Evolutionary conservation across 2,888 invertebrate genomes (phyloP), one percentile per base, ranked within the genome.

Genomic region (Dysmachus trigonus): DNA sequence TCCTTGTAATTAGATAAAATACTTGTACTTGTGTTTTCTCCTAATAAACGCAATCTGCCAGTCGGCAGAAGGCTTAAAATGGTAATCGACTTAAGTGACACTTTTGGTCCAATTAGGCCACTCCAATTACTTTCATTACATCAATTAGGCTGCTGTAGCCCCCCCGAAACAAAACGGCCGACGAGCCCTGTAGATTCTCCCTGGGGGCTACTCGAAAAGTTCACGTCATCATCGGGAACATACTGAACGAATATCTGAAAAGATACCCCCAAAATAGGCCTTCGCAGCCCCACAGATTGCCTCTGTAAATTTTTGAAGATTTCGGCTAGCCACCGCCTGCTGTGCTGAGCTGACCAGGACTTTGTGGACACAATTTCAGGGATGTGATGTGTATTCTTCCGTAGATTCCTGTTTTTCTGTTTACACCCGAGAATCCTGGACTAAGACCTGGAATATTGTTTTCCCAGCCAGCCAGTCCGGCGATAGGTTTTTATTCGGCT

Each of bases 31-130:
- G 71, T 82, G 53, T 82, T 62, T 35, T 71, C 33, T 53, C 82
- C 35, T 22, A 82, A 82, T 82, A 71, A 62, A 82, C 31, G 62
- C 31, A 53, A 82, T 82, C 82, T 71, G 82, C 18, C 62, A 82
- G 47, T 82, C 62, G 22, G 22, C 82, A 71, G 31, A 82, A 18
- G 38, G 71, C 82, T 82, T 71, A 62, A 53, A 82, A 82, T 35
- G 30, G 71, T 82, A 82, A 82, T 82, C 27, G 62, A 82, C 82
- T 82, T 82, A 82, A 82, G 62, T 53, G 82, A 82, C 82, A 82
- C 71, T 82, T 62, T 62, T 82, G 82, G 35, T 22, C 18, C 47
- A 62, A 82, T 71, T 82, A 82, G 71, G 71, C 62, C 30, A 33
- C 33, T 82, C 82, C 82, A 62, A 82, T 82, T 82, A 62, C 18